Conservation (phyloP, 2,113 vertebrate species). For the Chitala chitala region DNA sequence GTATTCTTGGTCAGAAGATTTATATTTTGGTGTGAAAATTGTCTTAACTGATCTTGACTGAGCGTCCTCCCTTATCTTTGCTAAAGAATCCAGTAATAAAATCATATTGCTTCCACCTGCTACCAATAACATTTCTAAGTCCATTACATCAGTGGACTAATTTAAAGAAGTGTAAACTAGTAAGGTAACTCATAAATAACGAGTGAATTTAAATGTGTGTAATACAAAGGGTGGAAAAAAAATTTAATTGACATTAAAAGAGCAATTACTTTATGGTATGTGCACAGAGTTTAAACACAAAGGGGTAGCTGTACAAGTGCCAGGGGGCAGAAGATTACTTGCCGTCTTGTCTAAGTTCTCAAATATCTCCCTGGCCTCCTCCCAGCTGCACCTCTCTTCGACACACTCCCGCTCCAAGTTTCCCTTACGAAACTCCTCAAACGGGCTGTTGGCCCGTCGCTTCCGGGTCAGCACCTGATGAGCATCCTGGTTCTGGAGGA, state of each 20-base stretch:
- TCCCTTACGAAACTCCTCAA: conserved; percentile 75
- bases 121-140: too few relatives aligned
- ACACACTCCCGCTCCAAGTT: conserved; percentile 82
- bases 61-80: too few relatives aligned
- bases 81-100: too few relatives aligned
- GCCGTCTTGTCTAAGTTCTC: conserved; percentile 72
- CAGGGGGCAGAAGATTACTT: conserved; percentile 31
- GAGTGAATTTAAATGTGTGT: too few relatives aligned
- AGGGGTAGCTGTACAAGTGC: background rate
- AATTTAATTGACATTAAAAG: too few relatives aligned
- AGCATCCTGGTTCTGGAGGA: conserved; percentile 64
- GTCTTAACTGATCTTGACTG: background rate
- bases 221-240: too few relatives aligned
- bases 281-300: too few relatives aligned
- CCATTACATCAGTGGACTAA: too few relatives aligned
- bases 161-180: too few relatives aligned
- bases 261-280: too few relatives aligned
- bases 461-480: conserved; percentile 60
- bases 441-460: conserved; percentile 71
- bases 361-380: conserved; percentile 90
- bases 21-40: background rate
- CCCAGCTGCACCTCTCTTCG: conserved; percentile 76
- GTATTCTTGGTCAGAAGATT: background rate
- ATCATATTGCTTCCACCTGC: too few relatives aligned
- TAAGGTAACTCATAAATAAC: too few relatives aligned